Evolutionary conservation across 2,888 invertebrate species (phyloP), one percentile per base, ranked within the genome.

Genomic region (Scrobipalpa costella): DNA sequence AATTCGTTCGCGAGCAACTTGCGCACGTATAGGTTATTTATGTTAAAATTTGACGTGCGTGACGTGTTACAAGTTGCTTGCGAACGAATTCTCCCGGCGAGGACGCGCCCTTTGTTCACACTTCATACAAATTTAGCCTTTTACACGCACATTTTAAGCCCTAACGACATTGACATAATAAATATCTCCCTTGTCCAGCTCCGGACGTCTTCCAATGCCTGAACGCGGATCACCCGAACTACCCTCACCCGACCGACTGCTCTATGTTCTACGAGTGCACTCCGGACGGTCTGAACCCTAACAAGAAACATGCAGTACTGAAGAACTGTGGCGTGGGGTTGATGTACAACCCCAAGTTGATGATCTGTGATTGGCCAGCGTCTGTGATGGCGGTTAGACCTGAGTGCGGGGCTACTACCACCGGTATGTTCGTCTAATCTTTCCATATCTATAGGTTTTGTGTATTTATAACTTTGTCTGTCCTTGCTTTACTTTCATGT

Each of bases 241-340:
- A 92, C 74, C 92, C 93, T 13, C 94, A 94, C 80, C 93, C 93
- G 0, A 90, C 84, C 0, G 93, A 96, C 80, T 96, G 96, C 75
- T 88, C 90, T 70, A 88, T 93, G 75, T 96, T 95, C 85, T 93
- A 94, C 76, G 94, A 96, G 64, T 96, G 96, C 67, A 85, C 88
- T 0, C 93, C 93, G 0, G 84, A 83, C 33, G 65, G 69, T 1
- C 68, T 69, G 15, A 74, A 80, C 36, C 75, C 81, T 0, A 78
- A 76, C n/a, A 86, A 84, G 0, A 84, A 85, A 60, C 81, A 88
- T 63, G 83, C 92, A 21, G 93, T 95, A 7, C 92, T 94, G 71
- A 95, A 95, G 84, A 87, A 91, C 0, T 96, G 96, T 71, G 94
- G 93, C 0, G 85, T 90, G 0, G 89, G 86, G 15, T 94, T 94